Evolutionary conservation across 1,140 invertebrate genomes (phyloP).

Genomic region (Medauroidea extradentata): DNA sequence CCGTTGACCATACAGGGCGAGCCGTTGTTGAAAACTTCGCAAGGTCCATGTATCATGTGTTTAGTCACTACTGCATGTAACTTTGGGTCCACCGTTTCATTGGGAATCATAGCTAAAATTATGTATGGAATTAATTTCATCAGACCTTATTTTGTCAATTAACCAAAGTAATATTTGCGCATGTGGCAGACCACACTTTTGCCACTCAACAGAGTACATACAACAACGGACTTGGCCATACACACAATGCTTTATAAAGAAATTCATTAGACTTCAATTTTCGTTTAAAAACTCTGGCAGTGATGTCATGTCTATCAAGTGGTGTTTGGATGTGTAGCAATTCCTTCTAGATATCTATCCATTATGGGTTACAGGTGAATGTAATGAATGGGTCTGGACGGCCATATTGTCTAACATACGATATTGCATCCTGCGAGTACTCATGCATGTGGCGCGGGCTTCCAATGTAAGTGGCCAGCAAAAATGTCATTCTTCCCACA

Average conservation of each 20-base stretch:
- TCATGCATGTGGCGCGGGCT: conserved; percentile 12
- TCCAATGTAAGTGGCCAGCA: conserved; percentile 6
- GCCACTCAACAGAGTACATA: conserved; percentile 50
- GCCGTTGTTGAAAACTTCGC: no score
- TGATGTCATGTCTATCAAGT: conserved; percentile 43
- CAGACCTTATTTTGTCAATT: conserved; percentile 17
- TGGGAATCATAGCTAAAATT: conserved; percentile 19
- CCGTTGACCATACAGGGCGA: conserved; percentile 39
- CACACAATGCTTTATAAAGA: conserved; percentile 32
- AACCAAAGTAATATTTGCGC: conserved; percentile 37
- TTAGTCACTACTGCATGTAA: conserved; percentile 26
- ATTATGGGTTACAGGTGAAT: conserved; percentile 22
- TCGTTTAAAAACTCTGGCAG: conserved; percentile 43
- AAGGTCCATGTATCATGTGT: conserved; percentile 39
- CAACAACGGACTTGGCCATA: conserved; percentile 28
- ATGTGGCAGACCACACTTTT: conserved; percentile 45
- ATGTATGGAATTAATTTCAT: conserved; percentile 22
- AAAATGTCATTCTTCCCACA: conserved; percentile 8
- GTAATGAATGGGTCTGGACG: conserved; percentile 40
- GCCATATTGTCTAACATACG: conserved; percentile 7
- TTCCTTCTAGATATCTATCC: conserved; percentile 37
- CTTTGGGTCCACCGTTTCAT: conserved; percentile 18
- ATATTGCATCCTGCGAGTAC: conserved; percentile 8
- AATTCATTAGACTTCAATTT: conserved; percentile 42
- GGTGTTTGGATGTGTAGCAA: conserved; percentile 32